These are phyloP conservation scores for Neogale vison DNA, from an alignment of 2,113 vertebrate genomes.

Conservation along the genomic window DNA sequence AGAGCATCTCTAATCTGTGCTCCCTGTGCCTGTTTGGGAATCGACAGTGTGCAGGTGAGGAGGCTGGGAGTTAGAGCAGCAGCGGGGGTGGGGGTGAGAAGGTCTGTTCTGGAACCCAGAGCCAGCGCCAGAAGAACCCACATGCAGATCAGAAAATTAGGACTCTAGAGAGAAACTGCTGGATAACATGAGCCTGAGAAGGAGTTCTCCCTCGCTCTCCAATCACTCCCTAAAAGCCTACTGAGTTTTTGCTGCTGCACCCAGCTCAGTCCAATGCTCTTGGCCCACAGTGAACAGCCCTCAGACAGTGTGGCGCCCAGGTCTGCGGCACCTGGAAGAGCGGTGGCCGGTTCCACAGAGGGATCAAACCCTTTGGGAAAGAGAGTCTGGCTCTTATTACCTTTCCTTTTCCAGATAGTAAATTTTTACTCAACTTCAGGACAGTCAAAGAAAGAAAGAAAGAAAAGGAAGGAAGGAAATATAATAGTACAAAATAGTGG, in stretches of 20 bases:
- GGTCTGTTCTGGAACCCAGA: not conserved
- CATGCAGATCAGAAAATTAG: not conserved
- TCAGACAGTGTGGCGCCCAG: not conserved
- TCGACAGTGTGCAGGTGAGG: not conserved
- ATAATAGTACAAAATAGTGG: not conserved
- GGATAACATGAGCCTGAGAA: not conserved
- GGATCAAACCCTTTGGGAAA: not conserved
- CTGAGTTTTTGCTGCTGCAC: not conserved
- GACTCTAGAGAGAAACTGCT: not conserved
- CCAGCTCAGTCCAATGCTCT: not conserved
- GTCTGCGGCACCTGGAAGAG: not conserved
- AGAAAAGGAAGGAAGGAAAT: not conserved
- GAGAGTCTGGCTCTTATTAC: not conserved
- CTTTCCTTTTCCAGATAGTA: not conserved
- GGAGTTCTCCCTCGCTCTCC: not conserved
- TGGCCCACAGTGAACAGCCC: fast-evolving
- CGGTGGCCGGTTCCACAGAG: not conserved
- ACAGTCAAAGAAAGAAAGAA: not conserved
- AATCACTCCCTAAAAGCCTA: not conserved
- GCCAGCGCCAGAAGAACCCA: not conserved
- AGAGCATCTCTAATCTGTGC: not conserved
- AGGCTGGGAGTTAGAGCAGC: not conserved
- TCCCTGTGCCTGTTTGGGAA: not conserved
- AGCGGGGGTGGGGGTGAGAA: not conserved
- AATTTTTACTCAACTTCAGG: not conserved